Conservation (phyloP, 2,888 invertebrate genomes). For the Acronicta alni region DNA sequence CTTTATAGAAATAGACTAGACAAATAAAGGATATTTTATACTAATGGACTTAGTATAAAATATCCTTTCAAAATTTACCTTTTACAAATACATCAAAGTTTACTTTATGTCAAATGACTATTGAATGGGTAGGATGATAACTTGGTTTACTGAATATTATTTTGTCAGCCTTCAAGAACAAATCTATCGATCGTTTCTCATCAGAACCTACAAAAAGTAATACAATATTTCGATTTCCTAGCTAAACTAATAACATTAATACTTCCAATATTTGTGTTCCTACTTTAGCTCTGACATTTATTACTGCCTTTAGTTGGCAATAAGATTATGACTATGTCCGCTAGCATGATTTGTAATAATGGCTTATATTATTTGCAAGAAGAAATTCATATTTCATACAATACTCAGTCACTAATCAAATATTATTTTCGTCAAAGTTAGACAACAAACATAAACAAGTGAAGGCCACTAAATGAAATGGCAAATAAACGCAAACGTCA, state of each 20-base stretch:
- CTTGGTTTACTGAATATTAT: not conserved
- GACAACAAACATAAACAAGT: constrained; percentile 76
- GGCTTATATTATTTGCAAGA: constrained; percentile 35
- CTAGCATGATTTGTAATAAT: constrained; percentile 47
- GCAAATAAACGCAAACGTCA: constrained; percentile 79
- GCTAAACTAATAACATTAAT: constrained; percentile 31
- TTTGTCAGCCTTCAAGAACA: not conserved
- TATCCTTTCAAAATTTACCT: no score
- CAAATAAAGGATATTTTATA: no score
- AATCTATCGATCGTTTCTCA: not conserved
- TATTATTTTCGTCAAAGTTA: constrained; percentile 57
- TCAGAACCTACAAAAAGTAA: constrained; percentile 7
- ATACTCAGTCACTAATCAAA: constrained; percentile 53
- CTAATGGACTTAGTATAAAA: not conserved
- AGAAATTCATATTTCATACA: constrained; percentile 35
- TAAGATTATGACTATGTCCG: constrained; percentile 39
- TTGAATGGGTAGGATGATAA: no score
- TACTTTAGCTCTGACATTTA: constrained; percentile 44
- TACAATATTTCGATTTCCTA: constrained; percentile 23
- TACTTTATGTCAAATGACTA: no score
- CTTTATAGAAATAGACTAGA: constrained; percentile 19
- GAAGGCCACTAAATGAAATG: constrained; percentile 77
- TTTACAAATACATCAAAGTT: no score
- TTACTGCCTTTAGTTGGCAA: constrained; percentile 39
- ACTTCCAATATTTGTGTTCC: constrained; percentile 43